These are phyloP conservation scores for Phocoena phocoena DNA, from an alignment of 2,113 vertebrate genomes.

Conservation along the genomic window DNA sequence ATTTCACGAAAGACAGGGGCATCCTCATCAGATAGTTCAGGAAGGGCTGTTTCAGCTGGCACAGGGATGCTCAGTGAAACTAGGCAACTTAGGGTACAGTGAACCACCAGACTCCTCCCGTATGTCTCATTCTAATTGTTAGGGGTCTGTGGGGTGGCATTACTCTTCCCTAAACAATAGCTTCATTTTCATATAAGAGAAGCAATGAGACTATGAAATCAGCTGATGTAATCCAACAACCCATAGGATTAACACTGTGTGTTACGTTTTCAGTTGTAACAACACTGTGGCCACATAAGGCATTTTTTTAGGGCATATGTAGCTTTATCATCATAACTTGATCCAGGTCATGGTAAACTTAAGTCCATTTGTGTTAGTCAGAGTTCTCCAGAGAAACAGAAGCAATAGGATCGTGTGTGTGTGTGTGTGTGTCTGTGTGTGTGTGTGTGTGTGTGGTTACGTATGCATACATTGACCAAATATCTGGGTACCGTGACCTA, in stretches of 20 bases:
- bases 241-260: not conserved
- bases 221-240: not conserved
- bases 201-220: not conserved
- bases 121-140: not conserved
- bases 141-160: not conserved
- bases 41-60: not conserved
- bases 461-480: not conserved
- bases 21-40: not conserved
- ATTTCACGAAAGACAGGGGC: not conserved
- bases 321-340: not conserved
- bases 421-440: not conserved
- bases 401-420: not conserved
- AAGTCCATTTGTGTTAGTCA: not conserved
- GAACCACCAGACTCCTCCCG: conserved; percentile 4
- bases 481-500: not conserved
- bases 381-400: not conserved
- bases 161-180: not conserved
- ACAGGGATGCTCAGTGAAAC: not conserved
- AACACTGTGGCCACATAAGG: not conserved
- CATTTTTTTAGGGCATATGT: not conserved
- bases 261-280: not conserved
- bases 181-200: not conserved
- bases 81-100: not conserved
- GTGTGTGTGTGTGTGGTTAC: not conserved
- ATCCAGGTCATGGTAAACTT: not conserved